Evolutionary conservation across 2,113 vertebrate genomes (phyloP), one percentile per base, ranked within the genome.

Genomic region (Bolborhynchus lineola): DNA sequence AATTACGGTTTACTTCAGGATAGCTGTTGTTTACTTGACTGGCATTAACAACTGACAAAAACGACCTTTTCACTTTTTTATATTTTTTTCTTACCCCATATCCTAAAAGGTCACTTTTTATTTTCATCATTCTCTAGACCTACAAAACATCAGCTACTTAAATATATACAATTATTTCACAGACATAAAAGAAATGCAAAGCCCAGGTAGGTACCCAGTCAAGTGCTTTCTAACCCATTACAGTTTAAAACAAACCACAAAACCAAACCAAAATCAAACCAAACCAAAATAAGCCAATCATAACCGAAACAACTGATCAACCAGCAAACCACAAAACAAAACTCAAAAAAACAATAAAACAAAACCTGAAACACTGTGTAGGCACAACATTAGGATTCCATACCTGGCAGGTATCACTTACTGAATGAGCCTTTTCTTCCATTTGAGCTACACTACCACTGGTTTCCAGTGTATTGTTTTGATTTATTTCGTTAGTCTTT

Each of bases 51-150:
- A 59, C 13, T 53, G 14, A 77, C 17, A 52, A 76, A 70, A 26
- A 20, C 1, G 33, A 20, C 8, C 1, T 7, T 80, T 71, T 35
- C 5, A 1, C 1, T 16, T 75, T 33, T 52, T 21, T 41, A 49
- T n/a, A n/a, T 33, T 21, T 33, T 69, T 67, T 14, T 31, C 7
- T 7, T 18, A 59, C 57, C 33, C 33, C 21, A 8, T 50, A 68
- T 5, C 7, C 16, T 8, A 49, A 72, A 53, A 86, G 9, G 5
- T 16, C n/a, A 60, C 15, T 2, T 70, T 81, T 49, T 52, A 25
- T 70, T 70, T 78, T 82, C 0, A 2, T 44, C 39, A 28, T 79
- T 90, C 25, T 60, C 16, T 72, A 24, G 7, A 26, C 15, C 44
- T 59, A 80, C 47, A 81, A 13, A 42, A 59, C 6, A 65, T 42